Base-by-base conservation (phyloP, 1,140 invertebrate species). In the Muscidifurax raptorellus region DNA sequence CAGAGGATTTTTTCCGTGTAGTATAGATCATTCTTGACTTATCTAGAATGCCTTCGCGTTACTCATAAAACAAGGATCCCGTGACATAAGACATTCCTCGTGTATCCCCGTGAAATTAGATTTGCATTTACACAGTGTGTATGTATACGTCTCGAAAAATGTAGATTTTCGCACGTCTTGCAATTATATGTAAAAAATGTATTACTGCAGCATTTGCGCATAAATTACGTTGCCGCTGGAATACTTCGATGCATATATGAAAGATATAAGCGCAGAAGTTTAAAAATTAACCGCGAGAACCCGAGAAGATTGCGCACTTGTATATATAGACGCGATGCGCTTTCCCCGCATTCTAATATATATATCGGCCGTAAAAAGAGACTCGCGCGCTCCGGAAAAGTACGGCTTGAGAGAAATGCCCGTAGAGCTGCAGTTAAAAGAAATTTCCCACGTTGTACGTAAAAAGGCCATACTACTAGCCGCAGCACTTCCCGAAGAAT, bases 11-110 rank as follows among this genome's bases (percentile, higher is more conserved):
- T 32, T 72, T 72, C 18, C 30, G 13, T n/a, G n/a, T 7, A 32
- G 2, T 72, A 72, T 72, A 72, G 71, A 72, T 32, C 71, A 72
- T 72, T 72, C 71, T 72, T 72, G 71, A 72, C 30, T 72, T 72
- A 6, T 28, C 30, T 36, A 36, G 30, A 72, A 72, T 18, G 18
- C 30, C 9, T 32, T 40, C 32, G 28, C 30, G 12, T 72, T 36
- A 72, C 71, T 72, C 71, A 10, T 72, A 72, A 72, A 72, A 36
- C 30, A 30, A 72, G 40, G 71, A 72, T 72, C 71, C 30, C 27
- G 32, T 36, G n/a, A 36, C 32, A n/a, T 4, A 6, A 40, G 71
- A 72, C 71, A n/a, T 36, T 72, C 18, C 32, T 36, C 32, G 5
- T 36, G 18, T 40, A 69, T 69, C 28, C 13, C 10, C 25, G 9